These are phyloP conservation scores for Loris lydekkerianus DNA, from an alignment of 2,797 vertebrate genomes.

Conservation along the genomic window DNA sequence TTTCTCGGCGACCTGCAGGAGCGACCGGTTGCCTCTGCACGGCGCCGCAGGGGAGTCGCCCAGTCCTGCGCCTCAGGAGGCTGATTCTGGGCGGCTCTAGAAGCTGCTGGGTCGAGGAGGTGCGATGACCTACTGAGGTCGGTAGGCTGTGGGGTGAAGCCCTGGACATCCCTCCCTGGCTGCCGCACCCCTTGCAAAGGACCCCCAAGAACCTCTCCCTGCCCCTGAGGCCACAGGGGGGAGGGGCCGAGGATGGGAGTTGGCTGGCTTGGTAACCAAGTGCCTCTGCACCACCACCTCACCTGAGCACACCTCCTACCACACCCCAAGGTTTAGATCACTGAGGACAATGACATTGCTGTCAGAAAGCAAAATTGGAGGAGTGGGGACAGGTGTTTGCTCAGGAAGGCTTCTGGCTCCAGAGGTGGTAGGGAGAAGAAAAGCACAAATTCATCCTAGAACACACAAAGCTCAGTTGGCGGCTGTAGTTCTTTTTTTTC, in stretches of 20 bases:
- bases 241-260: not conserved
- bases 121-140: not conserved
- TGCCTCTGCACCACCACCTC: no score
- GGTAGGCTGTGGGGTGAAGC: not conserved
- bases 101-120: not conserved
- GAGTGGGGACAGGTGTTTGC: not conserved
- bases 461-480: not conserved
- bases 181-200: not conserved
- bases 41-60: constrained; percentile 29
- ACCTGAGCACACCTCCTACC: not conserved
- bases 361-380: not conserved
- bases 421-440: not conserved
- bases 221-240: not conserved
- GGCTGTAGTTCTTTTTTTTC: not conserved
- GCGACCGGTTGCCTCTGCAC: not conserved
- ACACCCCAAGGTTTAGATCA: not conserved
- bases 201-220: not conserved
- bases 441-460: not conserved
- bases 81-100: not conserved
- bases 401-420: not conserved
- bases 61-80: not conserved
- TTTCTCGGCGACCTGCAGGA: constrained; percentile 47
- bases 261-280: fast-evolving
- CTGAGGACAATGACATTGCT: not conserved
- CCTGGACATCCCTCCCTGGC: not conserved